Evolutionary conservation across 1,140 invertebrate species (phyloP), one percentile per base, ranked within the genome.

Genomic region (Mizuhopecten yessoensis): DNA sequence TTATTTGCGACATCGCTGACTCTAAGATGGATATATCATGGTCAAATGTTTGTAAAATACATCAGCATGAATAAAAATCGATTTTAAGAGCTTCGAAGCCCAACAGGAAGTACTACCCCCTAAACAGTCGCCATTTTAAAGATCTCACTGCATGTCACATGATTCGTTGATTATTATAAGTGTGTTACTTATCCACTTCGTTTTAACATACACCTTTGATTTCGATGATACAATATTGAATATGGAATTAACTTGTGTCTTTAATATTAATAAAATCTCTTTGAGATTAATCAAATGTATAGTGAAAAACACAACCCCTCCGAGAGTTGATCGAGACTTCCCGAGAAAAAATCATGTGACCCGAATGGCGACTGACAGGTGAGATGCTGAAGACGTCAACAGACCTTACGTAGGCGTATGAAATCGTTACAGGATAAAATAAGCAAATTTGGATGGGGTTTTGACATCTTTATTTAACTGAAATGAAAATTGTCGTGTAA

Each of bases 81-180:
- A 75, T 75, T 20, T 57, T 75, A 75, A 29, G 57, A 75, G 57
- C 57, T 75, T n/a, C 36, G 87, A 86, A 33, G 20, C 29, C n/a
- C n/a, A 89, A 49, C 42, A 90, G 89, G 89, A 90, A 86, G 89
- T 90, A 86, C 42, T 86, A 90, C 34, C 88, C 45, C 20, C 33
- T 75, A 75, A 75, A 75, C 90, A 45, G 87, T 88, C 90, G 88
- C 90, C 90, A 91, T 91, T 88, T 91, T 91, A 29, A 88, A 91
- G 20, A 33, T 91, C 90, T 91, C 90, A 87, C 29, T 33, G 5
- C 5, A 42, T 34, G 49, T 87, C 90, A 91, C 87, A 88, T 91
- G 90, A 88, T 75, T 15, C 5, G 49, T 39, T 42, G 34, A 39
- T 45, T 75, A 75, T 3, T 75, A 29, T 17, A 1, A n/a, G 23